Evolutionary conservation across 2,888 invertebrate species (phyloP).

Genomic region (Chirona hameri): DNA sequence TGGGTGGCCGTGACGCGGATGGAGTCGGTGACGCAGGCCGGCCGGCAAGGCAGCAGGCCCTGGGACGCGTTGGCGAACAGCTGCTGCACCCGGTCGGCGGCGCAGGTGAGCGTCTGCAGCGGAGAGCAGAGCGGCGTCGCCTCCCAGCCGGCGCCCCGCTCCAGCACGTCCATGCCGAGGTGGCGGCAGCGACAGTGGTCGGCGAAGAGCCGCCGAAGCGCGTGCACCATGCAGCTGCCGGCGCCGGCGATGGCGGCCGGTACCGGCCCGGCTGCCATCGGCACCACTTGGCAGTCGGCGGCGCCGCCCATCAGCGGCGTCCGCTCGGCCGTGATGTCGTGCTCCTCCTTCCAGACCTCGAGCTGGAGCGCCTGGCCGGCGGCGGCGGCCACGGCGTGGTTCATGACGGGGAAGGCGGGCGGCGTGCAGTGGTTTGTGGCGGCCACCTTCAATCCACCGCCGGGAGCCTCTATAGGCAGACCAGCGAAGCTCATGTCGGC

Average conservation of each 20-base stretch:
- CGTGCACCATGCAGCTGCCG: conserved; percentile 34
- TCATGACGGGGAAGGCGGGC: neutral
- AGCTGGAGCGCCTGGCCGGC: neutral
- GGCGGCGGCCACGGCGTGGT: neutral
- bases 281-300: neutral
- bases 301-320: neutral
- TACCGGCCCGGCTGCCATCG: conserved; percentile 32
- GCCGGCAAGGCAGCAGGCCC: neutral
- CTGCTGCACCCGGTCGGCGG: neutral
- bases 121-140: neutral
- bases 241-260: conserved; percentile 26
- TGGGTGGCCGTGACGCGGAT: neutral
- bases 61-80: neutral
- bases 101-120: neutral
- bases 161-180: neutral
- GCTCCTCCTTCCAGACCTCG: neutral
- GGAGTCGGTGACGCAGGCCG: neutral
- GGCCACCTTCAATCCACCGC: neutral
- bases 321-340: neutral
- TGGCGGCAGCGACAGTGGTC: neutral
- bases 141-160: neutral
- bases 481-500: neutral
- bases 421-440: neutral
- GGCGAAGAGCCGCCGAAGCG: conserved; percentile 27
- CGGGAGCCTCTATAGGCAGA: neutral